A percentile compares a stretch with the other conserved stretches of the same genome.
Conservation (phyloP, 2,113 vertebrate genomes). For the Apteryx mantelli region DNA sequence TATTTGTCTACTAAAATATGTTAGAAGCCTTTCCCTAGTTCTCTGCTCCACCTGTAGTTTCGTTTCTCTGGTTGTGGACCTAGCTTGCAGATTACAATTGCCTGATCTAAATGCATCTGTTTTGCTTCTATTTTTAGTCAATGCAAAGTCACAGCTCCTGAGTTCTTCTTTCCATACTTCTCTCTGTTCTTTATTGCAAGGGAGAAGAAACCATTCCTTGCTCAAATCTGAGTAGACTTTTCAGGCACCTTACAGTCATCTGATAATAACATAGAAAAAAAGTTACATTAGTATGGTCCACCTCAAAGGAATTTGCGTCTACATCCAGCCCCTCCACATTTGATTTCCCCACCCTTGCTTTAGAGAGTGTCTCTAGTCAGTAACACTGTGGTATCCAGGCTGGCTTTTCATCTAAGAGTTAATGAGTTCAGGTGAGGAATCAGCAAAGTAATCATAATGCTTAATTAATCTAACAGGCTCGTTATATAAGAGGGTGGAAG, state of each 20-base stretch:
- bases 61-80: not conserved
- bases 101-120: not conserved
- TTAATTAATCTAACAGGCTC: not conserved
- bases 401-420: not conserved
- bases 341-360: not conserved
- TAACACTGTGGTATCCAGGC: not conserved
- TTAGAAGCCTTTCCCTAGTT: not conserved
- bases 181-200: not conserved
- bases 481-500: not conserved
- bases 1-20: not conserved
- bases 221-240: not conserved
- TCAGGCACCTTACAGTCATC: not conserved
- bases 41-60: constrained; percentile 12
- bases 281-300: not conserved
- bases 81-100: not conserved
- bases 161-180: not conserved
- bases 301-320: not conserved
- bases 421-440: not conserved
- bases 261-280: not conserved
- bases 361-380: not conserved
- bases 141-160: not conserved
- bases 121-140: constrained; percentile 8
- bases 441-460: not conserved
- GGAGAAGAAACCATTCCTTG: not conserved
- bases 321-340: not conserved